Evolutionary conservation across 2,797 vertebrate species (phyloP), one percentile per base, ranked within the genome.

Genomic region (Sebastes paucispinis): DNA sequence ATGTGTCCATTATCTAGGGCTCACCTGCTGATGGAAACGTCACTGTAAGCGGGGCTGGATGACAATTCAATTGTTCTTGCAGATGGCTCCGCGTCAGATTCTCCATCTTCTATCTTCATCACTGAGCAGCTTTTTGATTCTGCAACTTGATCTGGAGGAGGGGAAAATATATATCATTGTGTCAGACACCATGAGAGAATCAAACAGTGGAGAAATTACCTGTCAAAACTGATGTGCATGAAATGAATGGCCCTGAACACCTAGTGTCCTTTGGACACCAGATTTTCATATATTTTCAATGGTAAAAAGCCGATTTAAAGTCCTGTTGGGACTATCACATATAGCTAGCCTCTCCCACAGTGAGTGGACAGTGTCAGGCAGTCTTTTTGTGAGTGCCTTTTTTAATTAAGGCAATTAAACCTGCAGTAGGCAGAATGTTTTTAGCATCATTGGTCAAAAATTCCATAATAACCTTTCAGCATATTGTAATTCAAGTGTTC

Each of bases 1-100:
- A 27, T 20, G 39, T 25, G 2, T 59, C 14, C 8, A 20, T 31
- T 39, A 13, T 64, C 7, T 8, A 16, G 4, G 14, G 50, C 87
- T 89, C 89, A 96, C 96, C 96, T 96, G 95, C 95, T 96, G 75
- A 95, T 62, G 13, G 96, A 96, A 39, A 95, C 90, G 0, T 95
- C 94, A 54, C 95, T 96, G 5, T 69, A 8, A 14, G 92, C 29
- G 2, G 95, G 93, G 73, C 95, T 96, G 65, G 88, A 50, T 13
- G 93, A 83, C 72, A 91, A 67, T 27, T 75, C 66, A 7, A 66
- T 70, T 24, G 63, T 20, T 22, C 73, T 76, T 1, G 22, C 32
- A 16, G 73, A 65, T 3, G 52, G 34, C 39, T 83, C 77, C 8
- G 59, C 76, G 1, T 90, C 87, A 20, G 66, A 13, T 11, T 71